Conservation (phyloP, 1,140 invertebrate species). For the Neotoxoptera formosana region DNA sequence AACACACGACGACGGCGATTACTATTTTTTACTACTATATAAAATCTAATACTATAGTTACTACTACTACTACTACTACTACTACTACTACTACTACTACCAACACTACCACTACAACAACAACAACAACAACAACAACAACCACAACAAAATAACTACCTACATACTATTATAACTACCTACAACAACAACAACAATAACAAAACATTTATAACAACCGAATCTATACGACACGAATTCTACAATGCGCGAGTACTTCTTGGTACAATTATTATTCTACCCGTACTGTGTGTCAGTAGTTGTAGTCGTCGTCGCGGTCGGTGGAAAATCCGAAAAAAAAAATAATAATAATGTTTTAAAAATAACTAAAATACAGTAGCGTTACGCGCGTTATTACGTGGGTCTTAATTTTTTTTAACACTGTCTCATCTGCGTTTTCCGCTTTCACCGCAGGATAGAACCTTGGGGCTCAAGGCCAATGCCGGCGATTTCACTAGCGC, state of each 20-base stretch:
- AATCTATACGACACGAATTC: not conserved
- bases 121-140: not conserved
- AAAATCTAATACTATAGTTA: not conserved
- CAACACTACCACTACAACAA: not conserved
- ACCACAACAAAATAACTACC: not conserved
- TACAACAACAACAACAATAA: not conserved
- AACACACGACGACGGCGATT: not conserved
- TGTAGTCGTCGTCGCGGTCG: not conserved
- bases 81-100: not conserved
- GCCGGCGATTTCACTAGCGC: constrained; percentile 30
- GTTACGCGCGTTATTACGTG: constrained; percentile 19
- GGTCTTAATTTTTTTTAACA: not conserved
- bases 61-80: not conserved
- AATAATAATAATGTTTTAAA: not conserved
- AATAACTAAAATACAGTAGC: not conserved
- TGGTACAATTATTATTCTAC: not conserved
- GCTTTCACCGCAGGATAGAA: constrained; percentile 38
- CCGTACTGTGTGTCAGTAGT: not conserved
- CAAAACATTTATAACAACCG: not conserved
- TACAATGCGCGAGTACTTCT: not conserved
- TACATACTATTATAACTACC: no score
- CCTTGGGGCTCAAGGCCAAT: constrained; percentile 46
- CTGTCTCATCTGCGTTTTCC: constrained; percentile 36
- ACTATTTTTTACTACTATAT: not conserved
- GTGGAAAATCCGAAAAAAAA: not conserved